Percentiles rank a stretch among this genome's conserved stretches.
These are phyloP conservation scores for Myanophis thanlyinensis DNA, from an alignment of 2,113 vertebrate species.

Conservation along the genomic window DNA sequence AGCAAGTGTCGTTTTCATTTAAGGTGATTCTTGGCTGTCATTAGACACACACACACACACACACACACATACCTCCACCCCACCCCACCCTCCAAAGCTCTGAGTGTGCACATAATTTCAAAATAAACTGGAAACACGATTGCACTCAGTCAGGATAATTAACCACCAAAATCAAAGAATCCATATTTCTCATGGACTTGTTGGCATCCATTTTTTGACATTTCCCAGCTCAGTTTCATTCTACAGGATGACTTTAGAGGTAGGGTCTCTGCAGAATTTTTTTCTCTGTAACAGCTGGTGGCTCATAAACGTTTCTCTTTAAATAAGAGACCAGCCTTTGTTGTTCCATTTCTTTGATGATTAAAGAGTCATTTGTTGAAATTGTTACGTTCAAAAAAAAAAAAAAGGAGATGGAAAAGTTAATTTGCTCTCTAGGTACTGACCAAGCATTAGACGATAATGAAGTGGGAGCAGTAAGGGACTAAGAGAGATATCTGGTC, in stretches of 20 bases:
- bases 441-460: conserved; percentile 58
- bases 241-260: not conserved
- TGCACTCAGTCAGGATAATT: conserved; percentile 13
- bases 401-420: conserved; percentile 59
- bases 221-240: conserved; percentile 13
- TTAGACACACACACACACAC: not conserved
- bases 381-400: conserved; percentile 53
- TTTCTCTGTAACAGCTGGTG: conserved; percentile 44
- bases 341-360: conserved; percentile 62
- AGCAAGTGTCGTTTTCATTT: conserved; percentile 35
- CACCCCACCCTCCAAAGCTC: not conserved
- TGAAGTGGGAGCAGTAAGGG: conserved; percentile 59
- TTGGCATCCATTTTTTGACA: conserved; percentile 34
- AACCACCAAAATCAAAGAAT: conserved; percentile 9
- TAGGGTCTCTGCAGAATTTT: not conserved
- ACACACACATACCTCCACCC: not conserved
- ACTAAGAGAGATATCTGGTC: conserved; percentile 24
- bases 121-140: conserved; percentile 24
- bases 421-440: conserved; percentile 66
- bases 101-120: conserved; percentile 19
- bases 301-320: conserved; percentile 54
- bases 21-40: conserved; percentile 46
- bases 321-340: conserved; percentile 60
- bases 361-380: conserved; percentile 62
- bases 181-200: conserved; percentile 25